These are phyloP conservation scores for Poeciliopsis turrubarensis DNA, from an alignment of 2,113 vertebrate genomes.

Conservation along the genomic window DNA sequence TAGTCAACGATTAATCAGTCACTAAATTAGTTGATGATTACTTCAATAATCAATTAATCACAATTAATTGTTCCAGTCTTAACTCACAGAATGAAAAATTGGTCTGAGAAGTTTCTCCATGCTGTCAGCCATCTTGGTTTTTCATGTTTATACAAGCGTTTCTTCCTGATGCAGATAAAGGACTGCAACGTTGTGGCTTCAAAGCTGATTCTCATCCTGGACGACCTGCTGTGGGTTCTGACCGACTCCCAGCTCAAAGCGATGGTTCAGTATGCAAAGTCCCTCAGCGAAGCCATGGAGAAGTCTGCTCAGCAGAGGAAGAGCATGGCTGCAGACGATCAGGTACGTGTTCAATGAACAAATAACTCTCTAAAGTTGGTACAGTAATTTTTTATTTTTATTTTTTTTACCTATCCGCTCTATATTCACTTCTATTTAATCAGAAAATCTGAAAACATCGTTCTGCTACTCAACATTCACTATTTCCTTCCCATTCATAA, in stretches of 20 bases:
- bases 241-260: constrained; percentile 98
- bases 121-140: constrained; percentile 1
- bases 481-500: neutral
- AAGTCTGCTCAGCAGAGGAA: constrained; percentile 96
- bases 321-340: constrained; percentile 90
- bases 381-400: neutral
- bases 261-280: constrained; percentile 98
- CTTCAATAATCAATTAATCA: no score
- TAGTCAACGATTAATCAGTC: no score
- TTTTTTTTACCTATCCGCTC: neutral
- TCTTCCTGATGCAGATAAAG: constrained; percentile 81
- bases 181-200: constrained; percentile 97
- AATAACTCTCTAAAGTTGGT: neutral
- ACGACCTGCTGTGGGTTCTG: constrained; percentile 98
- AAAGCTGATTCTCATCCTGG: constrained; percentile 93
- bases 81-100: neutral
- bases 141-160: constrained; percentile 11
- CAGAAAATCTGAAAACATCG: constrained; percentile 9
- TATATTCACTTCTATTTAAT: neutral
- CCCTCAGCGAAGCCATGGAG: constrained; percentile 98
- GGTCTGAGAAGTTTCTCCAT: neutral
- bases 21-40: no score
- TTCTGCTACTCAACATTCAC: constrained; percentile 5
- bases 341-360: constrained; percentile 42
- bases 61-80: no score